Percentiles rank a stretch among this genome's conserved stretches.
phyloP scores from a whole-genome alignment of 2,888 invertebrate genomes.

The Orthosia incerta region DNA sequence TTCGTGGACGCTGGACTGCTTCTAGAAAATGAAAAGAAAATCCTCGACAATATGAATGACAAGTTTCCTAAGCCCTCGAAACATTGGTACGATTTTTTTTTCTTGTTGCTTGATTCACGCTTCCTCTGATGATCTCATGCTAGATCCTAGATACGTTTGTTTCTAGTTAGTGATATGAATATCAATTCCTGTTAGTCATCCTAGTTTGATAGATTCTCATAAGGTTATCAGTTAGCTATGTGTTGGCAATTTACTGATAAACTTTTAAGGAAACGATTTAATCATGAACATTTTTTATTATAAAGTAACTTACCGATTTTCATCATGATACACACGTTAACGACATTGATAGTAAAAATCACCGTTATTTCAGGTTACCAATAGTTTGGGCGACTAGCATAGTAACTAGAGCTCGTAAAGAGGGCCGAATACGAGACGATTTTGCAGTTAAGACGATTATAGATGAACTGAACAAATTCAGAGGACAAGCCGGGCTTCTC shows the following conservation, averaged over 20 bases:
- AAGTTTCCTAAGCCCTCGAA: constrained; percentile 96
- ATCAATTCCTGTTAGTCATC: constrained; percentile 22
- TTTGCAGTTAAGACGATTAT: constrained; percentile 98
- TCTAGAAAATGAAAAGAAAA: constrained; percentile 95
- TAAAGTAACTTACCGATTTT: not conserved
- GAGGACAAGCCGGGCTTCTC: constrained; percentile 94
- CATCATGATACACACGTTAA: not conserved
- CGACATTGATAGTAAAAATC: not conserved
- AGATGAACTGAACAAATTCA: constrained; percentile 96
- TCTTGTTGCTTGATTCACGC: not conserved
- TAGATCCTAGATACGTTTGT: constrained; percentile 8
- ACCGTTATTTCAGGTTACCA: constrained; percentile 91
- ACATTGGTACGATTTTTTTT: constrained; percentile 92
- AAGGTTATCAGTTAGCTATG: constrained; percentile 22
- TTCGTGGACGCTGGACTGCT: constrained; percentile 96
- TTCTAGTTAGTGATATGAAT: constrained; percentile 26
- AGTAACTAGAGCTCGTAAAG: constrained; percentile 96
- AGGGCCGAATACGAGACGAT: constrained; percentile 97
- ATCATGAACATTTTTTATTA: constrained; percentile 21
- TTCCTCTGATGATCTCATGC: constrained; percentile 15
- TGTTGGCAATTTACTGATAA: constrained; percentile 43
- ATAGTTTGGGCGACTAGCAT: constrained; percentile 98
- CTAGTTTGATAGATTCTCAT: constrained; percentile 1
- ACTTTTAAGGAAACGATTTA: constrained; percentile 38
- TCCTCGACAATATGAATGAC: constrained; percentile 94